A percentile compares a stretch with the other conserved stretches of the same genome.
These are phyloP conservation scores for Oostethus manadensis DNA, from an alignment of 2,113 vertebrate species.

Conservation along the genomic window DNA sequence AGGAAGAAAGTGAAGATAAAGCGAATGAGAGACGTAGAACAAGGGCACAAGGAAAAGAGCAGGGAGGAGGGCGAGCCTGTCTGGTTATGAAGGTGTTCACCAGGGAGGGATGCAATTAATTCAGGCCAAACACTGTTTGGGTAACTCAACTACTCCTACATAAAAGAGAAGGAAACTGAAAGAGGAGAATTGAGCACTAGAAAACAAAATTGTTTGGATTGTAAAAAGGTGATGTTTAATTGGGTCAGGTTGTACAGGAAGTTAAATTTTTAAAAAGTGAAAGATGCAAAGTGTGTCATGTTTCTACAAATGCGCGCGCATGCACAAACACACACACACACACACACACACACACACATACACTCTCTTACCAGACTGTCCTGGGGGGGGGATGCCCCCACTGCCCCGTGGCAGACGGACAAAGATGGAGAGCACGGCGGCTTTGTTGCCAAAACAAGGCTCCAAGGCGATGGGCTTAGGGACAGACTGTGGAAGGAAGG, in stretches of 20 bases:
- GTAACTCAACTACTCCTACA: too few species aligned
- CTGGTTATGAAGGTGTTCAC: too few species aligned
- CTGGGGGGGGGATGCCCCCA: constrained; percentile 91
- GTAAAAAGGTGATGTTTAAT: too few species aligned
- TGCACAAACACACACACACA: too few species aligned
- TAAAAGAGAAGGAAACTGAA: background rate
- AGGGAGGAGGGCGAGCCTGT: background rate
- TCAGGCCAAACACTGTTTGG: too few species aligned
- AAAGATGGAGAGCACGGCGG: constrained; percentile 94
- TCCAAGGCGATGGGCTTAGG: constrained; percentile 97
- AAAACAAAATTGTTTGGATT: too few species aligned
- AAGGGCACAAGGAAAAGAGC: background rate
- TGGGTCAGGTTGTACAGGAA: too few species aligned
- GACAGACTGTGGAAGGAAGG: constrained; percentile 73
- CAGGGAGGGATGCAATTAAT: too few species aligned
- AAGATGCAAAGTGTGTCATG: too few species aligned
- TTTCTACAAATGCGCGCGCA: too few species aligned
- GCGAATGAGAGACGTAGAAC: background rate
- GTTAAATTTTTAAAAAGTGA: too few species aligned
- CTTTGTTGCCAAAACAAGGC: constrained; percentile 96
- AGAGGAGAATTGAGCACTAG: background rate
- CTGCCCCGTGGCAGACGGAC: constrained; percentile 90
- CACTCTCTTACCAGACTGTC: constrained; percentile 85
- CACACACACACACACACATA: too few species aligned
- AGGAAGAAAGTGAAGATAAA: background rate